These are phyloP conservation scores for Hemichromis elongatus DNA, from an alignment of 2,113 vertebrate species.

Conservation along the genomic window DNA sequence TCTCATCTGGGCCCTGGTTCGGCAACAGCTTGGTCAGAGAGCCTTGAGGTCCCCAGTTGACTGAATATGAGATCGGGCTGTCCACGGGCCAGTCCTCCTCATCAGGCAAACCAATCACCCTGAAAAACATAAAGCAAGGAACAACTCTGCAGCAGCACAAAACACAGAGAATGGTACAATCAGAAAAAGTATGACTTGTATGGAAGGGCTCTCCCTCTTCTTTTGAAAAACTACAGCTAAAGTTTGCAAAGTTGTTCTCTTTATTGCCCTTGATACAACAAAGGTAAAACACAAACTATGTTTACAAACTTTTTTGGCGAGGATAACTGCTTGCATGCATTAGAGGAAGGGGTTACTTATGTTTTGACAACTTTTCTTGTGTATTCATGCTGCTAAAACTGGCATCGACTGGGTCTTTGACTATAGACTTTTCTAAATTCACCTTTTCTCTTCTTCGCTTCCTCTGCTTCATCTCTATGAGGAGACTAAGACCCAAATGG, in stretches of 20 bases:
- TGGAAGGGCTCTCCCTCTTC: accelerated
- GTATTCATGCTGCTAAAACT: background rate
- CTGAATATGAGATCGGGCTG: conserved; percentile 56
- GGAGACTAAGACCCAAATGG: background rate
- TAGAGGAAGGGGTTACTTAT: background rate
- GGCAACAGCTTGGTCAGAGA: conserved; percentile 42
- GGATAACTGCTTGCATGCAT: background rate
- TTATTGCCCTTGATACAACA: background rate
- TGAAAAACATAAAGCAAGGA: conserved; percentile 7
- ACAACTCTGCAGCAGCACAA: background rate
- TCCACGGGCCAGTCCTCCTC: conserved; percentile 70
- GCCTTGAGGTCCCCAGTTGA: conserved; percentile 18
- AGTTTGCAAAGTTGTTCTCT: background rate
- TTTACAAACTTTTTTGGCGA: background rate
- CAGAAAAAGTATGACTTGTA: background rate
- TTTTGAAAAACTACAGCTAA: accelerated
- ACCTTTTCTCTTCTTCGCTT: background rate
- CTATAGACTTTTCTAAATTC: background rate
- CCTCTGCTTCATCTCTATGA: background rate
- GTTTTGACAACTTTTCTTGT: accelerated
- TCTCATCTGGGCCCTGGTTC: conserved; percentile 44
- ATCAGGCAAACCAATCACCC: conserved; percentile 66
- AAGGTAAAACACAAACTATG: background rate
- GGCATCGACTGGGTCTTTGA: background rate
- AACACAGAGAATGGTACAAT: background rate